Conservation (phyloP, 2,113 vertebrate genomes). For the Patagioenas fasciata region DNA sequence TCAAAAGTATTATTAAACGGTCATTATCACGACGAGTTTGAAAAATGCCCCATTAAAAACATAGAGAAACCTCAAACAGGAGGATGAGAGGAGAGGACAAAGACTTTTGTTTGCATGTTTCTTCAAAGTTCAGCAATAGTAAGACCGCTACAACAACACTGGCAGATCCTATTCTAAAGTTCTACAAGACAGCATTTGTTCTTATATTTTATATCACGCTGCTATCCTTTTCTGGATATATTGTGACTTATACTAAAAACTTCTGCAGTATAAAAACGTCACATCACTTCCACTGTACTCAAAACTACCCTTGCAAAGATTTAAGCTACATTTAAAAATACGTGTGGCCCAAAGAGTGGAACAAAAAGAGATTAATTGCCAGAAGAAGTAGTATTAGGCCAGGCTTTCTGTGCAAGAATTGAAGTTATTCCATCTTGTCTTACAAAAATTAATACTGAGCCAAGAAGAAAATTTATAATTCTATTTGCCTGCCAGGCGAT, state of each 20-base stretch:
- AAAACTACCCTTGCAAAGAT: background rate
- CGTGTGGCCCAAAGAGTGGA: background rate
- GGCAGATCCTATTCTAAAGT: background rate
- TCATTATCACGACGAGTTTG: background rate
- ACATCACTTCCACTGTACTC: background rate
- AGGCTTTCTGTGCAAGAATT: background rate
- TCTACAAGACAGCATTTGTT: background rate
- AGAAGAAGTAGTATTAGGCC: background rate
- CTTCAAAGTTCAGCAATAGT: background rate
- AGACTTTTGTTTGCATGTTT: background rate
- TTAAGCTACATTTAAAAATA: background rate
- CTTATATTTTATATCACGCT: background rate
- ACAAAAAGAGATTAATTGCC: background rate
- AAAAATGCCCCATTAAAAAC: background rate
- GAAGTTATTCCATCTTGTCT: background rate
- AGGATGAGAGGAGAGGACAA: background rate
- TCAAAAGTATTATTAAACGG: background rate
- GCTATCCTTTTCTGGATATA: background rate
- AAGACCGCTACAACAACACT: background rate
- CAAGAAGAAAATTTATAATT: constrained; percentile 2
- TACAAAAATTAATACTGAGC: background rate
- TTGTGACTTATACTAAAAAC: background rate
- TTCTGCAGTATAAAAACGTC: background rate
- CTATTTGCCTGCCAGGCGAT: constrained; percentile 15
- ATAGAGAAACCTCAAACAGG: background rate